Conservation (phyloP, 1,140 invertebrate genomes). For the Solenopsis invicta region DNA sequence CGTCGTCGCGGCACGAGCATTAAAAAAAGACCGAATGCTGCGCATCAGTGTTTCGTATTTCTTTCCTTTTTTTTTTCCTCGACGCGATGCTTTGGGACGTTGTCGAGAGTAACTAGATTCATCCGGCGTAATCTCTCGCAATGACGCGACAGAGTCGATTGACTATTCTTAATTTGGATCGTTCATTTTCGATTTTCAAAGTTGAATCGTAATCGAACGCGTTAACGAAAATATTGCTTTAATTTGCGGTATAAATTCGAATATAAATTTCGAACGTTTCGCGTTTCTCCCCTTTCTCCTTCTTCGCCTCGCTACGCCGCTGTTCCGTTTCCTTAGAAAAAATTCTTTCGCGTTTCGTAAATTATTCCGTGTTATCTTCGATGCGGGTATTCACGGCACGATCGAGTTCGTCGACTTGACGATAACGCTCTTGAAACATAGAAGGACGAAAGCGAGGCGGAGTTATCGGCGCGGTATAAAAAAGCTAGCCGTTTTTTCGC, state of each 20-base stretch:
- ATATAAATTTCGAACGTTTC: not conserved
- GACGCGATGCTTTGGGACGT: not conserved
- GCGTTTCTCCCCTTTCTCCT: not conserved
- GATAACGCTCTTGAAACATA: conserved; percentile 34
- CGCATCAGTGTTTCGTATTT: not conserved
- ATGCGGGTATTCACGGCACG: conserved; percentile 16
- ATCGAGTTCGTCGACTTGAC: conserved; percentile 13
- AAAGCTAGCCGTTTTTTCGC: conserved; percentile 27
- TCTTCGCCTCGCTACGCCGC: not conserved
- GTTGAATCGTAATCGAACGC: not conserved
- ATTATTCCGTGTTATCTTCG: conserved; percentile 28
- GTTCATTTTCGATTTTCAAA: not conserved
- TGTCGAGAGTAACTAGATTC: not conserved
- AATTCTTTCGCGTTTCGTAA: conserved; percentile 23
- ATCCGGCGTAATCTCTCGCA: not conserved
- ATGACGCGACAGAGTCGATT: not conserved
- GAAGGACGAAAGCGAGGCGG: conserved; percentile 1
- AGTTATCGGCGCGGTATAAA: conserved; percentile 15
- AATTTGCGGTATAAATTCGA: not conserved
- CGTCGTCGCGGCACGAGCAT: not conserved
- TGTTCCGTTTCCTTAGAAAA: not conserved
- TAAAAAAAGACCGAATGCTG: conserved; percentile 14
- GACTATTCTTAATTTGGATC: not conserved
- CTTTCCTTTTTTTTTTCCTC: not conserved
- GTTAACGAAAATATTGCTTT: not conserved